phyloP scores from a whole-genome alignment of 2,888 invertebrate species.

The Sepioteuthis lessoniana region DNA sequence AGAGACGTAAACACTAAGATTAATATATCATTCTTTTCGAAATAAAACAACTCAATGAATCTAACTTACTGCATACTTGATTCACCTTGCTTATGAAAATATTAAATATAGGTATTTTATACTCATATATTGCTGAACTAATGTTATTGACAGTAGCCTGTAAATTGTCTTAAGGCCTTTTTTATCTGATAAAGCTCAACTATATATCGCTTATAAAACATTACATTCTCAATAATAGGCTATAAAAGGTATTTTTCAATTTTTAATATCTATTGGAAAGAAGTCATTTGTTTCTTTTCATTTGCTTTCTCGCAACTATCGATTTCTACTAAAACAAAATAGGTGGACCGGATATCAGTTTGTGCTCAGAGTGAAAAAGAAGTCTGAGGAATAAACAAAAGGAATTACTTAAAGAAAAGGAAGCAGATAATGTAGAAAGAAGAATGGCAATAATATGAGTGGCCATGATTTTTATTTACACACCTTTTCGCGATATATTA shows the following conservation, averaged over 20 bases:
- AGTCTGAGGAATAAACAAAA: neutral
- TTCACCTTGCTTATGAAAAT: too few species aligned
- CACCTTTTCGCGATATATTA: neutral
- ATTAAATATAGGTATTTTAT: too few species aligned
- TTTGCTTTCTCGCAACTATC: neutral
- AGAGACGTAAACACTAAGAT: too few species aligned
- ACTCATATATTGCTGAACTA: too few species aligned
- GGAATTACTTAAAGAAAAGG: neutral
- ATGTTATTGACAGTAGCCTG: neutral
- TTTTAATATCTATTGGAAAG: constrained; percentile 2
- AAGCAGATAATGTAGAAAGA: neutral
- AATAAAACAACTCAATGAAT: too few species aligned
- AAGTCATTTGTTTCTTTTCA: constrained; percentile 23
- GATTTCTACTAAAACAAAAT: constrained; percentile 9
- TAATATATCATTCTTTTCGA: too few species aligned
- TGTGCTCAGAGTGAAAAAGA: neutral
- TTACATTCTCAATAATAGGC: neutral
- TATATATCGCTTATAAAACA: neutral
- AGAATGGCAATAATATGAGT: neutral
- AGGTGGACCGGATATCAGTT: neutral
- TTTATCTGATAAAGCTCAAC: neutral
- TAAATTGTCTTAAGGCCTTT: neutral
- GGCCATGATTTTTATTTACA: too few species aligned
- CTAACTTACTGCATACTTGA: too few species aligned
- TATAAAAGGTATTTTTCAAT: constrained; percentile 15